Base-by-base conservation (phyloP, 2,113 vertebrate genomes). In the Prietella phreatophila region DNA sequence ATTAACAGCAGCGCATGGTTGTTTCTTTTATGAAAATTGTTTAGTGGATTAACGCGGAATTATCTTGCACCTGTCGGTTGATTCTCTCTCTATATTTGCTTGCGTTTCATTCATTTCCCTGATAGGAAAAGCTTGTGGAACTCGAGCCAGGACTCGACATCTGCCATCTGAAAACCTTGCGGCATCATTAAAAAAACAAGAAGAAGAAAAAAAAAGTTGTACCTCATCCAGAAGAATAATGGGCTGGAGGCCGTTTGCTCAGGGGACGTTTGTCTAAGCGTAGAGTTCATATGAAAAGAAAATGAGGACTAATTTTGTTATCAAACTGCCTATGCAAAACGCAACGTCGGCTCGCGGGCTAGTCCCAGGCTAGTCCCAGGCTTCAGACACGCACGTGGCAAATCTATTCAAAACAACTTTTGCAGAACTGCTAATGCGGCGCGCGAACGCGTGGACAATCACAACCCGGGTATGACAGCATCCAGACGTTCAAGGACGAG, bases 261-360 rank as follows among this genome's bases (percentile, higher is more conserved):
- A 47, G 71, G n/a, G 82, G 69, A 5, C 22, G 15, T 76, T 65
- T 84, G 47, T 86, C n/a, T 76, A 17, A 39, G 69, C 60, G 17
- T n/a, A 20, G 78, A 82, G 65, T 84, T 83, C 47, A 69, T 86
- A 75, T 85, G 78, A 84, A 88, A 88, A 86, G 83, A 83, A 83
- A 85, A 84, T 25, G 39, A 19, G 33, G 73, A 33, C 67, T 83
- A 3, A 69, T 85, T 69, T 84, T 87, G 67, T 53, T 71, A 82
- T 69, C 86, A 88, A 82, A 67, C 71, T 67, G 61, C 42, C 53
- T 85, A 84, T 88, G 87, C 87, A 90, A 86, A 83, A 33, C 25
- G 1, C 58, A 86, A 88, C 87, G 73, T 47, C 42, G 42, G 4
- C 71, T 84, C 27, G 0, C 47, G 47, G 47, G 47, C 47, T 4